Base-by-base conservation (phyloP, 2,888 invertebrate genomes). In the Diploptera punctata region DNA sequence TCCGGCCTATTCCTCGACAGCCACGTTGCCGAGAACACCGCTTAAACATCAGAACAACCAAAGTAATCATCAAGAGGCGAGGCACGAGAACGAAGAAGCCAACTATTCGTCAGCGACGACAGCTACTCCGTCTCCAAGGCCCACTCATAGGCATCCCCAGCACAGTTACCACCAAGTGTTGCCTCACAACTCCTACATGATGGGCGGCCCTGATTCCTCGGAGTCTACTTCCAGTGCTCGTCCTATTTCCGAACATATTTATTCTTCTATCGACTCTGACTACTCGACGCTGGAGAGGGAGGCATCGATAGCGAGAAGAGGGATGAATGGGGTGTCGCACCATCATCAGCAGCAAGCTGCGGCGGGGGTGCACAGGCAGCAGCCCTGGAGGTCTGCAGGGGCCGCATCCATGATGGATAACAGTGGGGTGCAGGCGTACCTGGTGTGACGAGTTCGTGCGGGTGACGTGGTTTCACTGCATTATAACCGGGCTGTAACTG, bases 161-260 rank as follows among this genome's bases (percentile, higher is more conserved):
- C 71, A 62, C 43, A 21, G 24, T 44, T 44, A 19, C 26, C 52
- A 62, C 38, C 38, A 33, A 18, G 4, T 16, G 19, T n/a, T 19
- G n/a, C 49, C 38, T n/a, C 68, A 68, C 3, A 33, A 67, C 49
- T 29, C 47, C 18, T 67, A n/a, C n/a, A 19, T 29, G 57, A 49
- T 31, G 73, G 43, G 49, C 62, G 43, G 70, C 67, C 65, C 3
- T 13, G 65, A 65, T 26, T 47, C 44, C 24, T 65, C 65, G 2
- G 65, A 47, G 26, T 26, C 65, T 16, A 26, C 47, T n/a, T 88
- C 91, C 76, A 83, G 84, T 3, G 74, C 57, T 70, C 69, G 93
- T 79, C 94, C 94, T 67, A 89, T 93, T 76, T 93, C 93, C 77
- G 94, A 95, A 84, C 94, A 94, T 82, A 95, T 95, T 80, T 95